Conservation (phyloP, 2,113 vertebrate species). For the Setophaga coronata region DNA sequence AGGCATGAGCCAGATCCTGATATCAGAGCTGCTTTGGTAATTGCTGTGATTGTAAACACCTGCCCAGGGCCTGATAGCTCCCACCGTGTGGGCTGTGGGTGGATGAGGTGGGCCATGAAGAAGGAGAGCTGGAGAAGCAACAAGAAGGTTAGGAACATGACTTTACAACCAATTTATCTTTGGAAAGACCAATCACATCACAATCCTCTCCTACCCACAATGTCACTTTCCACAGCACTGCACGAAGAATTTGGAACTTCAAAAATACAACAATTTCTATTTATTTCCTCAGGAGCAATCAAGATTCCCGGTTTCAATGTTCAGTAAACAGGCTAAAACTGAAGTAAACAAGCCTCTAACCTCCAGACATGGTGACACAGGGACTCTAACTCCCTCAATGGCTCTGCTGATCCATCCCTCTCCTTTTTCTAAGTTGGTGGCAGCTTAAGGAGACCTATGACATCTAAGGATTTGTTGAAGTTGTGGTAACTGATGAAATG, state of each 20-base stretch:
- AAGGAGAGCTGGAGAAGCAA: not conserved
- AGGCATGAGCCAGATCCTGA: not conserved
- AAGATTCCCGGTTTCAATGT: not conserved
- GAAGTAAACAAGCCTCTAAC: not conserved
- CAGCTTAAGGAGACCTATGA: not conserved
- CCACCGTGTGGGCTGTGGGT: accelerated
- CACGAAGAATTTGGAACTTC: not conserved
- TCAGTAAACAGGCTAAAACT: not conserved
- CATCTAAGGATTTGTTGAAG: not conserved
- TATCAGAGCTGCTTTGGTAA: not conserved
- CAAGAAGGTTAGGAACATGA: not conserved
- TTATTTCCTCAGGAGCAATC: not conserved
- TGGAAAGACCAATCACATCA: not conserved
- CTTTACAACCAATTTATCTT: not conserved
- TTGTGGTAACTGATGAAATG: not conserved
- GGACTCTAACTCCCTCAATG: not conserved
- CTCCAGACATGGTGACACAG: not conserved
- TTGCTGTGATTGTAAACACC: not conserved
- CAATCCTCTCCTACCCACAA: not conserved
- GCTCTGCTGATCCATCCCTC: not conserved
- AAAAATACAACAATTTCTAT: not conserved
- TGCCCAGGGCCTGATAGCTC: not conserved
- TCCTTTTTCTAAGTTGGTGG: not conserved
- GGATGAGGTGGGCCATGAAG: not conserved
- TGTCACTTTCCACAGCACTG: not conserved